Percentiles rank a stretch among this genome's conserved stretches.
phyloP scores from a whole-genome alignment of 2,113 vertebrate species.

The Solenodon paradoxus region DNA sequence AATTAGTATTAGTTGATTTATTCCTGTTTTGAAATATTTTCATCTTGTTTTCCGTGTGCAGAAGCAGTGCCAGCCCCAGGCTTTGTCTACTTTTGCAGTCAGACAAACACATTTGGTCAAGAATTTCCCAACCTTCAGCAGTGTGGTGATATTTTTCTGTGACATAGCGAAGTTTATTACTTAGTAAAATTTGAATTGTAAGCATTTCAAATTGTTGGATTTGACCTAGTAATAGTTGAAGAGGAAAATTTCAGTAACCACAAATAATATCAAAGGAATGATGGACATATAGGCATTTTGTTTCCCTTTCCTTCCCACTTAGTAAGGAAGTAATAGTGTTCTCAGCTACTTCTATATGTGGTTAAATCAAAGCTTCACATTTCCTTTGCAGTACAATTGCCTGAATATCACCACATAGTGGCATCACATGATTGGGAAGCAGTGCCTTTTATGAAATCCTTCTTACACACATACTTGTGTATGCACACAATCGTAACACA shows the following conservation, averaged over 20 bases:
- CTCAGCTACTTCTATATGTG: background rate
- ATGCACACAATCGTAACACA: background rate
- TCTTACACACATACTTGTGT: background rate
- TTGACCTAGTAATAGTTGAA: slow-evolving; percentile 1
- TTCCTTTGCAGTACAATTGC: background rate
- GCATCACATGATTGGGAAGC: background rate
- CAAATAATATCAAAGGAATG: slow-evolving; percentile 10
- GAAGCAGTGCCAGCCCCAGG: background rate
- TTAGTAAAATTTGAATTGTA: background rate
- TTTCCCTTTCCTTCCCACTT: background rate
- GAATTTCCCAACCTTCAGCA: background rate
- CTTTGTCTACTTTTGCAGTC: slow-evolving; percentile 24
- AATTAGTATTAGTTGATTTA: background rate
- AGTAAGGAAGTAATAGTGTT: background rate
- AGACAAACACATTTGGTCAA: background rate
- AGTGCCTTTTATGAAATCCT: background rate
- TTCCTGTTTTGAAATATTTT: background rate
- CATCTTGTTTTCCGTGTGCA: background rate
- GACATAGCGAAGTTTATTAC: background rate
- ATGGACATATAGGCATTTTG: background rate
- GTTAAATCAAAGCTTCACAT: slow-evolving; percentile 4
- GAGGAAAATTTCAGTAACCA: background rate
- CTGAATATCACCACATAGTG: background rate
- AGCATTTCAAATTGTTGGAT: background rate
- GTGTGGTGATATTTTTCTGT: background rate